phyloP scores from a whole-genome alignment of 2,797 vertebrate species.

The Pseudochirops corinnae region DNA sequence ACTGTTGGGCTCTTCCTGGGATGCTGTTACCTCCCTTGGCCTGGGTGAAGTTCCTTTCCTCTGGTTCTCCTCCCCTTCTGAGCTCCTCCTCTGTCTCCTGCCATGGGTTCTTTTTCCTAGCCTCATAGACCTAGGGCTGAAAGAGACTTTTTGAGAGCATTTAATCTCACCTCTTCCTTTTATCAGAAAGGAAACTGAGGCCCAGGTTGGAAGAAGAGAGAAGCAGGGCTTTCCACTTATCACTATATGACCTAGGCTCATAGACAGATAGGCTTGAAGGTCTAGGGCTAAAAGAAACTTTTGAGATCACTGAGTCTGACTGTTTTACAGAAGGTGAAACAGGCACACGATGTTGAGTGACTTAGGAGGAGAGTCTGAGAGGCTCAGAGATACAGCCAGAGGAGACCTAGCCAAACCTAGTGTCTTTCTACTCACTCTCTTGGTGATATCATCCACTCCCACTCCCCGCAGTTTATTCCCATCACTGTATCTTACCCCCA shows the following conservation, averaged over 20 bases:
- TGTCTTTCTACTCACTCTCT: not conserved
- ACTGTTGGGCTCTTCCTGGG: not conserved
- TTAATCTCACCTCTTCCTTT: not conserved
- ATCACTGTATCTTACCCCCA: not conserved
- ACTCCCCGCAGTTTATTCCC: not conserved
- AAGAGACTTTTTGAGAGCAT: not conserved
- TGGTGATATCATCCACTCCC: too few relatives aligned
- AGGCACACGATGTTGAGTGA: not conserved
- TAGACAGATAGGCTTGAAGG: not conserved
- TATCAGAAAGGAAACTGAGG: not conserved
- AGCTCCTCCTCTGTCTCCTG: not conserved
- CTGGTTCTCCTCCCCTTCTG: not conserved
- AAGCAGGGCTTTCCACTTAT: not conserved
- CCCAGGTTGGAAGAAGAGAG: not conserved
- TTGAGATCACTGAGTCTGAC: not conserved
- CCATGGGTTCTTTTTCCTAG: not conserved
- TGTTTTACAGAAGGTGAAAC: not conserved
- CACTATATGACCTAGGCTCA: not conserved
- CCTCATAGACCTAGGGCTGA: not conserved
- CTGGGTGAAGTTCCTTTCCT: not conserved
- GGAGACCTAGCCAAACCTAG: not conserved
- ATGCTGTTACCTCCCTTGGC: not conserved
- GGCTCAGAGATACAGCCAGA: not conserved
- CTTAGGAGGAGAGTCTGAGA: not conserved
- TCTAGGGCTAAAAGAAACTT: not conserved